Conservation (phyloP, 2,797 vertebrate species). For the Lepilemur ruficaudatus region DNA sequence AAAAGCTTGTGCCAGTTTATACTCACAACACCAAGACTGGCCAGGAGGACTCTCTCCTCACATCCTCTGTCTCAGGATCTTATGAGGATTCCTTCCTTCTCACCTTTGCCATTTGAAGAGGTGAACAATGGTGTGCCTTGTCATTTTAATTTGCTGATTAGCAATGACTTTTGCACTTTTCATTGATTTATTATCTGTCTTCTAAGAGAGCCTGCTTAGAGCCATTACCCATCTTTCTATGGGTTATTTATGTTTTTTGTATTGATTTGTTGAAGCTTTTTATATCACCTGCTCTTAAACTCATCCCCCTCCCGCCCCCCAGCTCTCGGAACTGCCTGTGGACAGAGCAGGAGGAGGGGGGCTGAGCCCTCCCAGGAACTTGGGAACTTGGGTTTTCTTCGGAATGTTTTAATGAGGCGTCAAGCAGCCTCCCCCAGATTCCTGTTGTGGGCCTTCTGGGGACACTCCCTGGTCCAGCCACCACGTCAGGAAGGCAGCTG, state of each 20-base stretch:
- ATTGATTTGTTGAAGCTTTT: slow-evolving; percentile 72
- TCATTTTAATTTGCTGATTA: slow-evolving; percentile 7
- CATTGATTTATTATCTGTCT: neutral
- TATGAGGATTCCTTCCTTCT: neutral
- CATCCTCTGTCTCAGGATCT: neutral
- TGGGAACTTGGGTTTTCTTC: slow-evolving; percentile 72
- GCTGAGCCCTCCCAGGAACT: slow-evolving; percentile 51
- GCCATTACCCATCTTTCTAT: slow-evolving; percentile 34
- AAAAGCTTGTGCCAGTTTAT: neutral
- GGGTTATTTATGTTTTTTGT: slow-evolving; percentile 35
- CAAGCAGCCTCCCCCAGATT: slow-evolving; percentile 74
- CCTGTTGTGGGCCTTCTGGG: slow-evolving; percentile 74
- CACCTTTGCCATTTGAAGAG: neutral
- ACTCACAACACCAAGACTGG: neutral
- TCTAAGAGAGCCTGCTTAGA: neutral
- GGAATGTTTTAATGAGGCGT: slow-evolving; percentile 79
- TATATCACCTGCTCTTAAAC: slow-evolving; percentile 74
- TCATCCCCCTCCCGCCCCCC: neutral
- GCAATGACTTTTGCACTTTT: neutral
- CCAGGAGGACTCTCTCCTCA: neutral
- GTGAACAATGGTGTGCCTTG: neutral
- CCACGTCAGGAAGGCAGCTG: slow-evolving; percentile 56
- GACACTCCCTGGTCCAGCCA: slow-evolving; percentile 68
- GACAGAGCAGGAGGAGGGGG: slow-evolving; percentile 18
- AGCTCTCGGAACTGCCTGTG: slow-evolving; percentile 13